phyloP scores from a whole-genome alignment of 2,113 vertebrate species.

The Gavia stellata region DNA sequence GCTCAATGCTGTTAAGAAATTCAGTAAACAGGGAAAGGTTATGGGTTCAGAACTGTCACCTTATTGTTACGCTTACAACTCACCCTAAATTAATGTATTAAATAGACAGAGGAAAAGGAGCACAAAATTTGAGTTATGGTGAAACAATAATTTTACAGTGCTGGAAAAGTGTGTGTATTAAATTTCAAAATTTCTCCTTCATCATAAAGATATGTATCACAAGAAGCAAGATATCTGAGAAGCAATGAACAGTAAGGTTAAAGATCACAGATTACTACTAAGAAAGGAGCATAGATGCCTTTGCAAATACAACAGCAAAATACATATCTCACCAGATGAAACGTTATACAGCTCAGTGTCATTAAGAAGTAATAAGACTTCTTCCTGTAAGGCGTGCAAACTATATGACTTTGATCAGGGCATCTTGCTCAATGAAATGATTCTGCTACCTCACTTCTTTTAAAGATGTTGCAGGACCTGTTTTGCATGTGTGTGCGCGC shows the following conservation, averaged over 20 bases:
- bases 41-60: not conserved
- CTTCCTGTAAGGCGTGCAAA: not conserved
- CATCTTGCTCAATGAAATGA: not conserved
- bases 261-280: not conserved
- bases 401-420: not conserved
- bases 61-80: not conserved
- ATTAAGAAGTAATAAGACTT: not conserved
- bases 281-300: not conserved
- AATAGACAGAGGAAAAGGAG: not conserved
- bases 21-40: not conserved
- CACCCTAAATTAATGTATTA: not conserved
- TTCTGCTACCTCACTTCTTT: not conserved
- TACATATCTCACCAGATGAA: not conserved
- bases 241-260: not conserved
- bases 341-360: not conserved
- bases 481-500: accelerated
- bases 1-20: constrained; percentile 1
- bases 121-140: not conserved
- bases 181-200: not conserved
- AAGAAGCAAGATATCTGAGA: not conserved
- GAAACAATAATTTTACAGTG: not conserved
- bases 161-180: not conserved
- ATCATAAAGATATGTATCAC: not conserved
- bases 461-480: not conserved
- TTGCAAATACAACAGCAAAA: not conserved